A percentile compares a stretch with the other conserved stretches of the same genome.
Evolutionary conservation across 2,113 vertebrate species (phyloP).

Genomic region (Ochotona princeps): DNA sequence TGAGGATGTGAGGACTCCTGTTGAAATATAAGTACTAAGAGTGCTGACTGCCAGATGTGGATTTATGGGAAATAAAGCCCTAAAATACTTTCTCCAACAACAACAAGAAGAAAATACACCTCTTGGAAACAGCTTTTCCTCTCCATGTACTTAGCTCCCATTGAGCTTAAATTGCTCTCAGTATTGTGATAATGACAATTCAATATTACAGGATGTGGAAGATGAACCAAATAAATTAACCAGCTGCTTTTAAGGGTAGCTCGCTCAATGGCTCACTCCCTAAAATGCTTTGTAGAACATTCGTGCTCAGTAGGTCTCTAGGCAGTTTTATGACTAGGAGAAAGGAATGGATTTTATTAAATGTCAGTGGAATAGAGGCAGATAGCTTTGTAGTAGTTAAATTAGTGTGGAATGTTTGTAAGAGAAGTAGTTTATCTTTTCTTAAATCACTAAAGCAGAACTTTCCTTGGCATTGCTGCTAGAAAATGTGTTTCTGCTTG

Average conservation of each 20-base stretch:
- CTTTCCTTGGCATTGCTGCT: conserved; percentile 51
- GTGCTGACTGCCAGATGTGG: conserved; percentile 82
- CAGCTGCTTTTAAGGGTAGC: conserved; percentile 75
- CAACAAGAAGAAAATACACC: conserved; percentile 40
- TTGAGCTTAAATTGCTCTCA: conserved; percentile 81
- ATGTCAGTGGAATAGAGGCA: conserved; percentile 59
- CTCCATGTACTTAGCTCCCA: conserved; percentile 69
- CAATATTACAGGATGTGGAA: conserved; percentile 74
- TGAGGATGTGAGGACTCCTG: conserved; percentile 75
- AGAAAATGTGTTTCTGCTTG: conserved; percentile 22
- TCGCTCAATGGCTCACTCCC: conserved; percentile 31
- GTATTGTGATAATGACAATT: conserved; percentile 81
- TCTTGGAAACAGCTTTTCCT: conserved; percentile 72
- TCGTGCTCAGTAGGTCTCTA: conserved; percentile 64
- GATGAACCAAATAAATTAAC: conserved; percentile 80
- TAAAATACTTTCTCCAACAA: conserved; percentile 79
- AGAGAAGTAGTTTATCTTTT: conserved; percentile 42
- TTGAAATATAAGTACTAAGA: conserved; percentile 85
- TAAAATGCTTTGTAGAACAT: conserved; percentile 68
- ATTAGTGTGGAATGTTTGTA: conserved; percentile 64
- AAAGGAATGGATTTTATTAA: conserved; percentile 70
- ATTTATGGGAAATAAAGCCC: conserved; percentile 84
- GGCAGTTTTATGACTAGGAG: conserved; percentile 63
- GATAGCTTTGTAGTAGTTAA: conserved; percentile 67
- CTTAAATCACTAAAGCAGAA: conserved; percentile 14